Percentiles rank a stretch among this genome's conserved stretches.
These are phyloP conservation scores for Merops nubicus DNA, from an alignment of 2,113 vertebrate species.

Conservation along the genomic window DNA sequence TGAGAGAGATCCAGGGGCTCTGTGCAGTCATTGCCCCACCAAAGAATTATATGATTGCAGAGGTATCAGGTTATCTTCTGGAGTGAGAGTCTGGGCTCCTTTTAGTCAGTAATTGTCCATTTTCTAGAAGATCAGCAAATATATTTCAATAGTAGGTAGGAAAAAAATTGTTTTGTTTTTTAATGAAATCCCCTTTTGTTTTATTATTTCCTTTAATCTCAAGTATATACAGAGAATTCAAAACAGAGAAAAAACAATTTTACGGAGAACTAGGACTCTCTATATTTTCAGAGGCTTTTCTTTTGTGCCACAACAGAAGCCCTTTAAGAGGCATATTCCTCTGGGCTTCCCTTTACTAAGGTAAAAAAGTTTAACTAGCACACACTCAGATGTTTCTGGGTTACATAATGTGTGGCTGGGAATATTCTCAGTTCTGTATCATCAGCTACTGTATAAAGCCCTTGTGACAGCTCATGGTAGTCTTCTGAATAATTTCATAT, in stretches of 20 bases:
- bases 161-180: background rate
- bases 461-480: background rate
- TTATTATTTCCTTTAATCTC: background rate
- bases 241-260: background rate
- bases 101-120: background rate
- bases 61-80: background rate
- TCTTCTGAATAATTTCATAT: background rate
- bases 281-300: background rate
- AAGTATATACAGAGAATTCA: background rate
- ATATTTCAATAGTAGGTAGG: background rate
- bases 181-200: background rate
- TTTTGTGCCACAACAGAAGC: background rate
- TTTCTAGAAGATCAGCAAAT: background rate
- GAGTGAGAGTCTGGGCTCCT: background rate
- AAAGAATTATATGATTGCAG: background rate
- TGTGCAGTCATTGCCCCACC: background rate
- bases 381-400: background rate
- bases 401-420: rapidly evolving
- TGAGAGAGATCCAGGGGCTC: background rate
- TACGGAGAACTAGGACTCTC: background rate
- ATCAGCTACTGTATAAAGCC: rapidly evolving
- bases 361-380: background rate
- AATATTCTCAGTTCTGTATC: background rate
- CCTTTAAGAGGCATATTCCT: background rate
- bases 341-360: background rate